Conservation (phyloP, 2,797 vertebrate species). For the Esox masquinongy region DNA sequence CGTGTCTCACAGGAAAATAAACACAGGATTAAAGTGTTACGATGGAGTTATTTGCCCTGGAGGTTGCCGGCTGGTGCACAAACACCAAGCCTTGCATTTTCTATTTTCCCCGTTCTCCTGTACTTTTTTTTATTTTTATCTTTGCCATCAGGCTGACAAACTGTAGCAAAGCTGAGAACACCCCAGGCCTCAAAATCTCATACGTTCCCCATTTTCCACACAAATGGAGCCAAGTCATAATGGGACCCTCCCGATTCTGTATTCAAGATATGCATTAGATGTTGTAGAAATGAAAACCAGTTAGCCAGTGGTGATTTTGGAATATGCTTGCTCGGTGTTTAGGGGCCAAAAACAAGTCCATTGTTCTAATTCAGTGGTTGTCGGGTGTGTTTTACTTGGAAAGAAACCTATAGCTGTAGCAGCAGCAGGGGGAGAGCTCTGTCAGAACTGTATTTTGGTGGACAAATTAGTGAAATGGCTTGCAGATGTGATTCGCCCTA, state of each 20-base stretch:
- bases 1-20: constrained; percentile 63
- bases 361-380: constrained; percentile 33
- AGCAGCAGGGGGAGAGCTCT: constrained; percentile 45
- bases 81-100: constrained; percentile 41
- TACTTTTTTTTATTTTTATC: constrained; percentile 27
- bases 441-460: constrained; percentile 57
- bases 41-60: constrained; percentile 64
- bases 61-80: constrained; percentile 48
- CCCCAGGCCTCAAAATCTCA: constrained; percentile 50
- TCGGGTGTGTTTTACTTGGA: constrained; percentile 47
- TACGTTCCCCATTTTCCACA: constrained; percentile 61
- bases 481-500: constrained; percentile 72
- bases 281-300: constrained; percentile 34
- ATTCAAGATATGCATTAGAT: constrained; percentile 60
- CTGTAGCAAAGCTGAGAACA: constrained; percentile 47
- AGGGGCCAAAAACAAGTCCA: constrained; percentile 26
- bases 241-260: constrained; percentile 42
- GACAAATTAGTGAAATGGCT: constrained; percentile 73
- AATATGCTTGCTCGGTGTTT: constrained; percentile 23
- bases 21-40: constrained; percentile 64
- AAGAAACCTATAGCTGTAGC: constrained; percentile 37
- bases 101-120: constrained; percentile 4
- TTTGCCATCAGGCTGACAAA: constrained; percentile 59
- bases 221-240: constrained; percentile 53
- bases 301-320: constrained; percentile 29